Percentiles rank a stretch among this genome's conserved stretches.
These are phyloP conservation scores for Athalia circularis DNA, from an alignment of 2,888 invertebrate species.

Conservation along the genomic window DNA sequence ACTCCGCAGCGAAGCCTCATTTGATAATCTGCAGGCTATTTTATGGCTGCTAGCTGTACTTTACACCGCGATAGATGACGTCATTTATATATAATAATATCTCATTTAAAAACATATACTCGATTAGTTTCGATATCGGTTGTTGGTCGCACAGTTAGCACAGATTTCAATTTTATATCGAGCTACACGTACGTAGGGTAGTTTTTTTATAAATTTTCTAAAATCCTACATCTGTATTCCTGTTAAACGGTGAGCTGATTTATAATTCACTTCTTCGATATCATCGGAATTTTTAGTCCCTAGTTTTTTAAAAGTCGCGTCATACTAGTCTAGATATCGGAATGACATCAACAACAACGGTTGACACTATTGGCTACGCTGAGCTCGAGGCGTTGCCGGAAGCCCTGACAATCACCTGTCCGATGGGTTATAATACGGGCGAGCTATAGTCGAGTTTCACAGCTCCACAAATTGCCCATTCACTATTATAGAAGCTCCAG, in stretches of 20 bases:
- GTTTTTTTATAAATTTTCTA: too few relatives aligned
- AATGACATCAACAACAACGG: slow-evolving; percentile 12
- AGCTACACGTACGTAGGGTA: too few relatives aligned
- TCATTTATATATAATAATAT: slow-evolving; percentile 61
- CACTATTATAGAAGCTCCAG: not conserved
- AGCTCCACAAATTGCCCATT: slow-evolving; percentile 31
- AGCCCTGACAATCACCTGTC: slow-evolving; percentile 71
- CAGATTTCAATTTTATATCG: too few relatives aligned
- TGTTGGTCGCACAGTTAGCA: too few relatives aligned
- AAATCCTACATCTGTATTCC: not conserved
- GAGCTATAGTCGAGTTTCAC: not conserved
- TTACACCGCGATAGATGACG: slow-evolving; percentile 50
- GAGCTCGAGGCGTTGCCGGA: slow-evolving; percentile 58
- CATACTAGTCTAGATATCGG: slow-evolving; percentile 23
- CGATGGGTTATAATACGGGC: slow-evolving; percentile 32
- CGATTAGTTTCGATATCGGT: too few relatives aligned
- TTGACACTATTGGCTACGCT: slow-evolving; percentile 37
- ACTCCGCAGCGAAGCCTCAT: slow-evolving; percentile 62
- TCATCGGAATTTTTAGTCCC: too few relatives aligned
- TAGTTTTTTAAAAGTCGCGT: too few relatives aligned
- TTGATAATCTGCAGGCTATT: slow-evolving; percentile 69
- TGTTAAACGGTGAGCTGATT: too few relatives aligned
- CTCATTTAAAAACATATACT: slow-evolving; percentile 46
- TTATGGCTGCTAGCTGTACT: slow-evolving; percentile 65
- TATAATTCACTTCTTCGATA: too few relatives aligned